Base-by-base conservation (phyloP, 2,888 invertebrate species). In the Drosophila austrosaltans region DNA sequence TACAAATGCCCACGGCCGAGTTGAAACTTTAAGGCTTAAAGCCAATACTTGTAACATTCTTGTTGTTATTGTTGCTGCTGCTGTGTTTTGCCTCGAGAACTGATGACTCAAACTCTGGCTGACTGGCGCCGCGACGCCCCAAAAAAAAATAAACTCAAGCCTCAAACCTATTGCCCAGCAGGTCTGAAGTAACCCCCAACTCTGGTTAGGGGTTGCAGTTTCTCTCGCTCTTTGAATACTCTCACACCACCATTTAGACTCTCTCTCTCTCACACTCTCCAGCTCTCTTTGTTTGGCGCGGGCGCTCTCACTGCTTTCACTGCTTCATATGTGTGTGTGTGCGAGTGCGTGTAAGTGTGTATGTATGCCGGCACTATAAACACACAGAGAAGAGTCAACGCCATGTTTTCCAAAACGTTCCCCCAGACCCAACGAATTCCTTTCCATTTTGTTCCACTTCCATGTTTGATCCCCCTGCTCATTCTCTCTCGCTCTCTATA, bases 381-480 rank as follows among this genome's bases (percentile, higher is more conserved):
- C 89, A 87, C 88, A 82, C 77, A 82, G 81, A 86, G 79, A 75
- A 82, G 82, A 86, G 79, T 78, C 63, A 78, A 62, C 72, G 66
- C 76, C 83, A 87, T 87, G 73, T 82, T 82, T 85, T 80, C 73
- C 86, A 76, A 75, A 85, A 66, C 86, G 86, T 79, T 81, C 69
- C 76, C 69, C 65, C 75, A 72, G 69, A 71, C 78, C 81, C 32
- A 77, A 53, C 73, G 72, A 78, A 89, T 85, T 85, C 85, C 85
- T 88, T 85, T 81, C 89, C 85, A 87, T 84, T 85, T 85, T 85
- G 85, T 85, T 89, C 87, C 85, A 85, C 75, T 79, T 85, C 86
- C 66, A 63, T 58, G 62, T 56, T 48, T 28, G 73, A 74, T 74
- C 73, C 73, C 63, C 72, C 63, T 68, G 30, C 63, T 40, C 58